Evolutionary conservation across 1,140 invertebrate species (phyloP), one percentile per base, ranked within the genome.

Genomic region (Camponotus floridanus): DNA sequence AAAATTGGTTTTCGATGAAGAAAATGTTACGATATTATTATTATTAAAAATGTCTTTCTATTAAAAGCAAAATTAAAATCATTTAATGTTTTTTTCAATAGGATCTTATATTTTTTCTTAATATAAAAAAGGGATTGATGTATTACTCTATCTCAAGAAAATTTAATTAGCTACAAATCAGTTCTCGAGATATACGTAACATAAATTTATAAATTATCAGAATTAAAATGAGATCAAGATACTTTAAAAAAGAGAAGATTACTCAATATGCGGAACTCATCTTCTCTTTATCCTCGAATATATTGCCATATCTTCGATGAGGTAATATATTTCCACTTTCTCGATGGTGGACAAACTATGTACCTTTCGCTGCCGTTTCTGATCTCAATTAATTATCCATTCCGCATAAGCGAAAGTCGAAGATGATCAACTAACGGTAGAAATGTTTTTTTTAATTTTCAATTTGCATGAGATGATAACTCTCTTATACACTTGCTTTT

Each of bases 321-420:
- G 42, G 26, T 67, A 68, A 80, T 51, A 68, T 36, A 45, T 67
- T 68, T 68, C 55, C 45, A 80, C 76, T 80, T 68, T 31, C 42
- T 57, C 45, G 67, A 6, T 18, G 62, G 2, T 39, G 13, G 7
- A n/a, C 4, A 31, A 57, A 55, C n/a, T 55, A 39, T 39, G 48
- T 51, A 57, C 11, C 45, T 59, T 45, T 36, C 42, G 48, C 45
- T 68, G 1, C 15, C 31, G 42, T 42, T 55, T 65, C 31, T 55
- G 76, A 80, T 68, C 33, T 55, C 45, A 39, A 76, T 85, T 65
- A 85, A 85, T 78, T 76, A 85, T 64, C 45, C n/a, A 78, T 85
- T 85, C 26, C 57, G n/a, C 45, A 51, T 64, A 42, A 78, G 73
- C 59, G 73, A 85, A 85, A 85, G 61, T 85, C 8, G 81, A 76